A percentile compares a stretch with the other conserved stretches of the same genome.
These are phyloP conservation scores for Scaptomyza flava DNA, from an alignment of 2,888 invertebrate species.

Conservation along the genomic window DNA sequence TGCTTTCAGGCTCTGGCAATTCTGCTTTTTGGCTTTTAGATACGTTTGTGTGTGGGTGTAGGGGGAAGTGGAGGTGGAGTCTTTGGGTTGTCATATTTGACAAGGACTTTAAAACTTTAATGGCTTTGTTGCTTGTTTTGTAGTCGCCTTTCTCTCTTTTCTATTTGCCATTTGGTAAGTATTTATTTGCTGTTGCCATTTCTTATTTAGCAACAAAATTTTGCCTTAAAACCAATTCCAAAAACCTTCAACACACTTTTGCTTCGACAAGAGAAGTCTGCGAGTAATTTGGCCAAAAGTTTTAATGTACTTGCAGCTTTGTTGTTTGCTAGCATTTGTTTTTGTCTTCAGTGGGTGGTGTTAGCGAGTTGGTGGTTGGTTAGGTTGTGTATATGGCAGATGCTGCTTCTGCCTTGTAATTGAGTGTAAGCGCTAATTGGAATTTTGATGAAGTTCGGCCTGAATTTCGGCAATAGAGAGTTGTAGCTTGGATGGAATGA, in stretches of 20 bases:
- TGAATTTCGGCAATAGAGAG: conserved; percentile 68
- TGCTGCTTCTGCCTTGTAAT: conserved; percentile 65
- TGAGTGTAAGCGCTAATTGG: conserved; percentile 78
- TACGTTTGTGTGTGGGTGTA: background rate
- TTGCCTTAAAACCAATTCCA: conserved; percentile 5
- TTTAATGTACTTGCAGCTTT: conserved; percentile 70
- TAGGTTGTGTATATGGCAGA: conserved; percentile 53
- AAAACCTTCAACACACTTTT: conserved; percentile 12
- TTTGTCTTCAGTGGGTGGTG: conserved; percentile 47
- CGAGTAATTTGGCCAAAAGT: conserved; percentile 61
- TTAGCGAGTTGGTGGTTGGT: background rate
- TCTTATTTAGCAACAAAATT: conserved; percentile 42
- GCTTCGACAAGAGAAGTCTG: conserved; percentile 11
- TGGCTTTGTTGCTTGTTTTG: conserved; percentile 28
- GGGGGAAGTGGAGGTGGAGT: too few relatives aligned
- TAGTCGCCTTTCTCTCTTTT: conserved; percentile 12
- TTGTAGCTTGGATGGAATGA: background rate
- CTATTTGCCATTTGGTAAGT: conserved; percentile 32
- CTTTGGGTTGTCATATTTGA: conserved; percentile 15
- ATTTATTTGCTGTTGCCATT: conserved; percentile 39
- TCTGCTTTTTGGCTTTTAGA: conserved; percentile 45
- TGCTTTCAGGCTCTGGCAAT: conserved; percentile 23
- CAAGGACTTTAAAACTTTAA: conserved; percentile 61
- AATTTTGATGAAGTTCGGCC: conserved; percentile 77
- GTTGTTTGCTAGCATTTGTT: conserved; percentile 49